These are phyloP conservation scores for Burhinus oedicnemus DNA, from an alignment of 2,113 vertebrate species.

Conservation along the genomic window DNA sequence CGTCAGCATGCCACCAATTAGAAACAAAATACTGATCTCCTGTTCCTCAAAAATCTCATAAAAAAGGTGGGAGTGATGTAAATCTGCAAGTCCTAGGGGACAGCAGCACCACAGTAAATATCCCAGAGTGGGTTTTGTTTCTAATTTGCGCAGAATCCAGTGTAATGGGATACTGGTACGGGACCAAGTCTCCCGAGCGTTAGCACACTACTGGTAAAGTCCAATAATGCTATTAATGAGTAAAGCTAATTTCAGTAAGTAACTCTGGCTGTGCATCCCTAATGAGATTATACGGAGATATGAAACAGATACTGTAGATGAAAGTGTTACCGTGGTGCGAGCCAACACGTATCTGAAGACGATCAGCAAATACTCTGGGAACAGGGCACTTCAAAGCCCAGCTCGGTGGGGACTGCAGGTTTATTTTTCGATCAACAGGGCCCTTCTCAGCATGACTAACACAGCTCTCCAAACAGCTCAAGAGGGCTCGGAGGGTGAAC, in stretches of 20 bases:
- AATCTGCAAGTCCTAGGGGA: background rate
- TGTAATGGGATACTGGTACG: background rate
- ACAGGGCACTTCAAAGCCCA: constrained; percentile 23
- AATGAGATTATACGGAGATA: constrained; percentile 33
- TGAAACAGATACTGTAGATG: constrained; percentile 4
- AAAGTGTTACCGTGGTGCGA: constrained; percentile 20
- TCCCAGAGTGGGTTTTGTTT: background rate
- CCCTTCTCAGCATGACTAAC: constrained; percentile 13
- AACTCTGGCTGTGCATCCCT: constrained; percentile 50
- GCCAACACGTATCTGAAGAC: background rate
- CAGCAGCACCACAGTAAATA: rapidly evolving
- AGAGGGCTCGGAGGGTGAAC: background rate
- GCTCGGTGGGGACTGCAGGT: background rate
- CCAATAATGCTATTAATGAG: constrained; percentile 48
- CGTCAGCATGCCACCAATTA: background rate
- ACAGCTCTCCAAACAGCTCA: constrained; percentile 22
- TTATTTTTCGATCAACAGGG: constrained; percentile 6
- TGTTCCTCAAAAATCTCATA: background rate
- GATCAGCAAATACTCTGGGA: constrained; percentile 20
- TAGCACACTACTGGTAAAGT: background rate
- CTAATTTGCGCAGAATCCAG: background rate
- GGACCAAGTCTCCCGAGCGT: background rate
- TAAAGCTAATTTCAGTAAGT: constrained; percentile 19
- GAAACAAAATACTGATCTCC: background rate
- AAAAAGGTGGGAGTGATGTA: background rate